Base-by-base conservation (phyloP, 1,140 invertebrate genomes). In the Drosophila ercepeae region DNA sequence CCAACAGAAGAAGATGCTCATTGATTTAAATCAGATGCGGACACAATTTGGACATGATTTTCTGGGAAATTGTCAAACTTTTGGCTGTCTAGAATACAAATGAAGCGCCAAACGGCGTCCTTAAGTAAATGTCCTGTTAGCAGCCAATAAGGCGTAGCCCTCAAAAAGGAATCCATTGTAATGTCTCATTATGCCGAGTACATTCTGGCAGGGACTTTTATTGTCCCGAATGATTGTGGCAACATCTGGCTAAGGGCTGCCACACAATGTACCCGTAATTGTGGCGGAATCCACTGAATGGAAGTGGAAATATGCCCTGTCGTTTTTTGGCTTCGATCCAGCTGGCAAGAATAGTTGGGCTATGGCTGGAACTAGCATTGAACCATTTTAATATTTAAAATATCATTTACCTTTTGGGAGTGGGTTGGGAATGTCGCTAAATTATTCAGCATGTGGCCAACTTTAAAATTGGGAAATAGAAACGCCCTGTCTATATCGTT, bases 311-410 rank as follows among this genome's bases (percentile, higher is more conserved):
- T 59, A 58, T 59, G 27, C 19, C 16, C 45, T 14, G 42, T 19
- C 59, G 49, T 39, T 23, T 68, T 44, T 69, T 69, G 65, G 54
- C 54, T 48, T 29, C 19, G 18, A 32, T 71, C 41, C 67, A 71
- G 68, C 68, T 60, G 68, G 67, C 54, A 46, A 45, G 6, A 27
- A n/a, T 48, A n/a, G 21, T 69, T 34, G 19, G 53, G 29, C 27
- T 50, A 36, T 19, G 25, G 54, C 32, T 59, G 21, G 16, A 69
- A 46, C 39, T 70, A 34, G 23, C 46, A 45, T 51, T 11, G 13
- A 70, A 45, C 53, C 51, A 71, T 71, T 71, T 71, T 70, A 70
- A 70, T 71, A 71, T 70, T 70, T 69, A 70, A 70, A 65, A 70
- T 58, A 59, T 51, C 41, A 50, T 71, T 58, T 70, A 70, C n/a